Conservation (phyloP, 2,113 vertebrate genomes). For the Pelodiscus sinensis region DNA sequence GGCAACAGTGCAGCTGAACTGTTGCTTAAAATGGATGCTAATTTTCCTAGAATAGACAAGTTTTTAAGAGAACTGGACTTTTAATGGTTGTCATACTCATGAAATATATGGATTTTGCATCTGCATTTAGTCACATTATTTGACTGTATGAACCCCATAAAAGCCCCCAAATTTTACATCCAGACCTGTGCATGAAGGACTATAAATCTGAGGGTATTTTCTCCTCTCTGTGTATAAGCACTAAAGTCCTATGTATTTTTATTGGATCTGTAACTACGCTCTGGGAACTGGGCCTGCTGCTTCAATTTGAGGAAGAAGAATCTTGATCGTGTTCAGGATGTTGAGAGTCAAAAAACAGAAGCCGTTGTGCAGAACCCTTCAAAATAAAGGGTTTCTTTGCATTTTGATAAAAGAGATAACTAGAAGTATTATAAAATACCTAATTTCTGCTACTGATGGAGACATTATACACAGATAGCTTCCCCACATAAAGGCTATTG, state of each 20-base stretch:
- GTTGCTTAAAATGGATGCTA: background rate
- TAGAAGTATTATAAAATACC: background rate
- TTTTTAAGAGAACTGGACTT: background rate
- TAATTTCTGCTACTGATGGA: background rate
- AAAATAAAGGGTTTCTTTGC: background rate
- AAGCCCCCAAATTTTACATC: slow-evolving; percentile 1
- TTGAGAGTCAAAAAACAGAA: background rate
- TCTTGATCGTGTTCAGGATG: background rate
- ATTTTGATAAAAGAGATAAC: background rate
- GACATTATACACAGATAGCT: background rate
- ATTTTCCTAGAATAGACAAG: background rate
- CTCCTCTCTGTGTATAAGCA: background rate
- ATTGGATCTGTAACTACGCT: background rate
- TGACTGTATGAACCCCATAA: background rate
- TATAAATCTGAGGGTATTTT: background rate
- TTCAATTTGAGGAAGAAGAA: slow-evolving; percentile 13
- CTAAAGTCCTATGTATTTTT: background rate
- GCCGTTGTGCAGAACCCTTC: background rate
- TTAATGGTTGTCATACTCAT: background rate
- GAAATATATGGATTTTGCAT: slow-evolving; percentile 24
- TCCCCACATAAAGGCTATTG: no score
- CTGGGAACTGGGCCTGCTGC: background rate
- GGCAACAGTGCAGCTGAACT: background rate
- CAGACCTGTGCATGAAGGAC: background rate
- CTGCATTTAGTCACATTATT: background rate